Percentiles rank a stretch among this genome's conserved stretches.
These are phyloP conservation scores for Channallabes apus DNA, from an alignment of 2,797 vertebrate genomes.

Conservation along the genomic window DNA sequence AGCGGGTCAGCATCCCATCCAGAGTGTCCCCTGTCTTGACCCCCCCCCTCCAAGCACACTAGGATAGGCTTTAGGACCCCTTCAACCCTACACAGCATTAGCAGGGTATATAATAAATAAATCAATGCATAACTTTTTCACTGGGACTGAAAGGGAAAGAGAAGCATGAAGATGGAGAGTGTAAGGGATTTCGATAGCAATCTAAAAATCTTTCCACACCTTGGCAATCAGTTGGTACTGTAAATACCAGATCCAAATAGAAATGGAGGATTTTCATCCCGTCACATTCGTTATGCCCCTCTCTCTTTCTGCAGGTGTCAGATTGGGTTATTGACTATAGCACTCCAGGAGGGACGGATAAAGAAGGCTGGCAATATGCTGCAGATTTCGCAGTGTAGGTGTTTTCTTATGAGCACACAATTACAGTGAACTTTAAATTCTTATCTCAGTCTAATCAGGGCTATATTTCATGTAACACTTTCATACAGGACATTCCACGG, in stretches of 20 bases:
- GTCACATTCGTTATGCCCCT: background rate
- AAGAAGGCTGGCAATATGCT: conserved; percentile 97
- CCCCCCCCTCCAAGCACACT: no score
- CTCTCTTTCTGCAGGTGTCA: conserved; percentile 75
- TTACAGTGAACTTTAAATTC: background rate
- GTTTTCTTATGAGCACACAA: background rate
- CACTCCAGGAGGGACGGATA: conserved; percentile 83
- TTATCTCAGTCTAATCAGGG: conserved; percentile 3
- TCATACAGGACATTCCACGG: conserved; percentile 87
- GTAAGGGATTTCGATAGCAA: background rate
- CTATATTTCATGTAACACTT: conserved; percentile 19
- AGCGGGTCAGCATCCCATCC: no score
- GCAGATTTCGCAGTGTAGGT: conserved; percentile 93
- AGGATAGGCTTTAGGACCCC: no score
- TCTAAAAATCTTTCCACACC: background rate
- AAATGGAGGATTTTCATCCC: background rate
- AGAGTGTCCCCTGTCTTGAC: no score
- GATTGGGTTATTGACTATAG: conserved; percentile 90
- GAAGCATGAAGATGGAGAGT: background rate
- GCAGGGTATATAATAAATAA: no score
- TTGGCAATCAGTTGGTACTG: background rate
- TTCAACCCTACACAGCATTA: no score
- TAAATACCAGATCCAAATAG: background rate
- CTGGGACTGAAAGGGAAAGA: background rate
- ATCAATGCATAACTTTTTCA: no score